These are phyloP conservation scores for Xanthia icteritia DNA, from an alignment of 2,888 invertebrate species.

Conservation along the genomic window DNA sequence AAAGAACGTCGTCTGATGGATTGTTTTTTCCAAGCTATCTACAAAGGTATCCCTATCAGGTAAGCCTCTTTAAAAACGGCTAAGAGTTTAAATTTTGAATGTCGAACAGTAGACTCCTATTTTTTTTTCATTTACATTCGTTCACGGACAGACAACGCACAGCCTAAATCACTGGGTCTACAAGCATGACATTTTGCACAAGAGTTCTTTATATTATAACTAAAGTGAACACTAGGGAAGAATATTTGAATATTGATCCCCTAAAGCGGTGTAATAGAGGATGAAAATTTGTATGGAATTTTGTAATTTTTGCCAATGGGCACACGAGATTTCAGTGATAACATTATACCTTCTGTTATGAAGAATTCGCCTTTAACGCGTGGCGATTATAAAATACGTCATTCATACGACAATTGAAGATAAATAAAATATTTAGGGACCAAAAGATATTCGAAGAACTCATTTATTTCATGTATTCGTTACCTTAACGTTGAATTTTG, in stretches of 20 bases:
- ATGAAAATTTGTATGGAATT: neutral
- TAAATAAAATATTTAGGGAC: neutral
- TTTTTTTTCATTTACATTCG: neutral
- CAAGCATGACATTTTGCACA: neutral
- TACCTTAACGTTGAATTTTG: neutral
- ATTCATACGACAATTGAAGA: neutral
- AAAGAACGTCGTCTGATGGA: neutral
- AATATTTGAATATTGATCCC: neutral
- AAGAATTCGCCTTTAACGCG: neutral
- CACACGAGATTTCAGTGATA: neutral
- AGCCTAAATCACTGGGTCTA: neutral
- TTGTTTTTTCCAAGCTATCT: conserved; percentile 21
- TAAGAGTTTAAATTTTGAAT: neutral
- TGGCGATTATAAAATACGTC: neutral
- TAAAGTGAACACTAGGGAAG: neutral
- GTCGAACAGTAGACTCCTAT: neutral
- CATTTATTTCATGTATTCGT: neutral
- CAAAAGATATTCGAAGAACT: neutral
- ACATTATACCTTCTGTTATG: neutral
- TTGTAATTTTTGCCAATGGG: neutral
- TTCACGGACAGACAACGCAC: neutral
- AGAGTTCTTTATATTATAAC: neutral
- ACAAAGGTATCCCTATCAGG: neutral
- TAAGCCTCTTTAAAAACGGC: neutral
- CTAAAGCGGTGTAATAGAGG: neutral